A percentile compares a stretch with the other conserved stretches of the same genome.
phyloP scores from a whole-genome alignment of 30 jellyfish, hydroid and myxozoan genomes.

The Turritopsis rubra region DNA sequence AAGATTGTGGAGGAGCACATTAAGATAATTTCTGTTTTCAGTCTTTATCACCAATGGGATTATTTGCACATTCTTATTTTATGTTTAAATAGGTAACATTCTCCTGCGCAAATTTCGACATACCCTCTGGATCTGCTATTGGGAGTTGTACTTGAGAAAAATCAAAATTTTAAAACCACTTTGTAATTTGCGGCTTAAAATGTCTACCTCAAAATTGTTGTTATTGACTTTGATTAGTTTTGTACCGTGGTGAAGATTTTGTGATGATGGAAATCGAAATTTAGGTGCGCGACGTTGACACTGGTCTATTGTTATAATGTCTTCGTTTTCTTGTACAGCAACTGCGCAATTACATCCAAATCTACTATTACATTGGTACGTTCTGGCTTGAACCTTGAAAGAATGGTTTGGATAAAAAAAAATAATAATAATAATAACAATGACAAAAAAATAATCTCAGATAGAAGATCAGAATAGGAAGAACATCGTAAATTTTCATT shows the following conservation, averaged over 20 bases:
- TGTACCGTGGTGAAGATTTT: constrained; percentile 51
- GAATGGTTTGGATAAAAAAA: background rate
- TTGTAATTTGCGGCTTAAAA: background rate
- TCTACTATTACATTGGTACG: constrained; percentile 62
- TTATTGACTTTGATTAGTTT: constrained; percentile 36
- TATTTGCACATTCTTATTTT: no score
- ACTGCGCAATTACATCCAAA: constrained; percentile 72
- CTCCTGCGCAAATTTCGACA: no score
- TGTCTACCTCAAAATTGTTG: constrained; percentile 44
- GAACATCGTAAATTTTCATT: no score
- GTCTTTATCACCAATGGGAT: no score
- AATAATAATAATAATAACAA: no score
- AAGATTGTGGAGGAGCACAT: no score
- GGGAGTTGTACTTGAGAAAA: no score
- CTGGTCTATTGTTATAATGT: constrained; percentile 53
- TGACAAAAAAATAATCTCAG: background rate
- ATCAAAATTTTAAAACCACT: background rate
- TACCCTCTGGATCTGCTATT: no score
- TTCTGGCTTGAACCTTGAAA: constrained; percentile 61
- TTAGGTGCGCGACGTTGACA: constrained; percentile 58
- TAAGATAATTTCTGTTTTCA: no score
- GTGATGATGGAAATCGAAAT: constrained; percentile 53
- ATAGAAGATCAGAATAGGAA: no score
- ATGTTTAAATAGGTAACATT: no score
- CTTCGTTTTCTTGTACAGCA: constrained; percentile 76